A percentile compares a stretch with the other conserved stretches of the same genome.
Evolutionary conservation across 2,888 invertebrate genomes (phyloP).

Genomic region (Itoplectis maculator): DNA sequence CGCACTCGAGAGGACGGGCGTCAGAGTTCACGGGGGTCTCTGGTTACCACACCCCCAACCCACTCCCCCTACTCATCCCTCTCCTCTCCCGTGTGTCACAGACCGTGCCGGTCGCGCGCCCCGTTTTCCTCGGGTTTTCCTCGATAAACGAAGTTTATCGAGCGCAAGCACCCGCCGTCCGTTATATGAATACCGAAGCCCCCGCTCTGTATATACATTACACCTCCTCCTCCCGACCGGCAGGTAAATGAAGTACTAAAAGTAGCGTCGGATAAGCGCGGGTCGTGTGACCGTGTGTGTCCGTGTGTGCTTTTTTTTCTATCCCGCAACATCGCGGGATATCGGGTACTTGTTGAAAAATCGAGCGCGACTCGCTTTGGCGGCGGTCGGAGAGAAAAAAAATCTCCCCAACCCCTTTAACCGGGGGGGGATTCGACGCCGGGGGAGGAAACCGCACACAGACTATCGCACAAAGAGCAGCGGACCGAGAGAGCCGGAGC

Average conservation of each 20-base stretch:
- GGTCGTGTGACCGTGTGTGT: neutral
- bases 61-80: neutral
- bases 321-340: neutral
- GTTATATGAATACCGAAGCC: slow-evolving; percentile 46
- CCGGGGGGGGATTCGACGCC: neutral
- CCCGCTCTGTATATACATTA: slow-evolving; percentile 19
- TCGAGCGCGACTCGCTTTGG: neutral
- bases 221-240: too few species aligned
- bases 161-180: slow-evolving; percentile 37
- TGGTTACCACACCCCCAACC: slow-evolving; percentile 33
- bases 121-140: slow-evolving; percentile 12
- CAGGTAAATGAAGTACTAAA: slow-evolving; percentile 51
- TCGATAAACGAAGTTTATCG: slow-evolving; percentile 62
- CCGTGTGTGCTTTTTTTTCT: neutral
- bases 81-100: neutral
- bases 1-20: slow-evolving; percentile 35
- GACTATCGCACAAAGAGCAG: slow-evolving; percentile 1
- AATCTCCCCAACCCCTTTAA: neutral
- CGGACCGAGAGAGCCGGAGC: neutral
- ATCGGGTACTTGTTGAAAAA: slow-evolving; percentile 38
- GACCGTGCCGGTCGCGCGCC: slow-evolving; percentile 3
- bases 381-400: neutral
- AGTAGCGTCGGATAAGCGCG: slow-evolving; percentile 48
- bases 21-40: slow-evolving; percentile 27
- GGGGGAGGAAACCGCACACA: neutral